Conservation (phyloP, 2,113 vertebrate species). For the Copsychus sechellarum region DNA sequence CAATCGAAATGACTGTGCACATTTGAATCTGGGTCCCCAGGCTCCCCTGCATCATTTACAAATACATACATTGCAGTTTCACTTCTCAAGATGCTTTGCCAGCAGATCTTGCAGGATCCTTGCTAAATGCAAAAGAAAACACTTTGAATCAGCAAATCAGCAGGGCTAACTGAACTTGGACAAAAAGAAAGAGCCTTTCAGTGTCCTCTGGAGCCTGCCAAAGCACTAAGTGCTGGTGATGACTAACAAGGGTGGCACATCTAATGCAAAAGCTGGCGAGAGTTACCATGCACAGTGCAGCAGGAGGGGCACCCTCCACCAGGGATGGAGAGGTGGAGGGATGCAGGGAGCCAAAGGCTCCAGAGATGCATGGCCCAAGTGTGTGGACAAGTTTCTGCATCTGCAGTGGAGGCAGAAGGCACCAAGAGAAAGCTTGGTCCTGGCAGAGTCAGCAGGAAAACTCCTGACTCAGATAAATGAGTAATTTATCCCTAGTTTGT, state of each 20-base stretch:
- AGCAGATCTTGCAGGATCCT: not conserved
- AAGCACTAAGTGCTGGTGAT: not conserved
- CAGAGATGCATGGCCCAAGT: fast-evolving
- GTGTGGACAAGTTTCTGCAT: not conserved
- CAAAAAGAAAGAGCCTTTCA: not conserved
- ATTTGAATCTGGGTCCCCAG: not conserved
- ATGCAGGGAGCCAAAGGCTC: not conserved
- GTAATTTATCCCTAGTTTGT: not conserved
- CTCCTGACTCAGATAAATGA: not conserved
- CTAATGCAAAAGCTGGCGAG: not conserved
- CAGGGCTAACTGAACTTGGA: not conserved
- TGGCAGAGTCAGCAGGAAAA: not conserved
- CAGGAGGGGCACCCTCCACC: not conserved
- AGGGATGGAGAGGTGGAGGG: not conserved
- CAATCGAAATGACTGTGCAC: not conserved
- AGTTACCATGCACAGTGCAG: not conserved
- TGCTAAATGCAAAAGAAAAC: not conserved
- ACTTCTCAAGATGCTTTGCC: not conserved
- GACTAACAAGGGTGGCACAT: not conserved
- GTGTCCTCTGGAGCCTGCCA: not conserved
- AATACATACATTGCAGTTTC: not conserved
- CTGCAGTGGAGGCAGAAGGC: not conserved
- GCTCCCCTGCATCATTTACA: not conserved
- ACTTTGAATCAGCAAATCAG: slow-evolving; percentile 4
- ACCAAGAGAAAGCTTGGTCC: not conserved